These are phyloP conservation scores for Euzophera pinguis DNA, from an alignment of 2,888 invertebrate species.

Conservation along the genomic window DNA sequence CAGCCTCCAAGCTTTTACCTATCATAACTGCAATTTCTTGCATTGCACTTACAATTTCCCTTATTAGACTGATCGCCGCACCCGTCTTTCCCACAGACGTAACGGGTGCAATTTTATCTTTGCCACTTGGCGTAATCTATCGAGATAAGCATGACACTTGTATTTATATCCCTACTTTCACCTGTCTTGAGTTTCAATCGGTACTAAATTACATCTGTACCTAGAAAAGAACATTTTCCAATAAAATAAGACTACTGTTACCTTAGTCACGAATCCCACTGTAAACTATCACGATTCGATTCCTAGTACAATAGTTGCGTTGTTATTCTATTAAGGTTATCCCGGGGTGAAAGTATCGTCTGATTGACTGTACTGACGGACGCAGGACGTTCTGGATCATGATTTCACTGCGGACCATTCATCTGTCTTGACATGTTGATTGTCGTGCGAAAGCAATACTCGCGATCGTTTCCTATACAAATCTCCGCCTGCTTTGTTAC, in stretches of 20 bases:
- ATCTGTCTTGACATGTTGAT: constrained; percentile 61
- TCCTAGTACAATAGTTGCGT: constrained; percentile 62
- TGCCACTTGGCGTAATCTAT: constrained; percentile 30
- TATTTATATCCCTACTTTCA: constrained; percentile 53
- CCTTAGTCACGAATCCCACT: constrained; percentile 70
- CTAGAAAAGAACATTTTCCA: constrained; percentile 60
- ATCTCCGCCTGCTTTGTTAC: constrained; percentile 48
- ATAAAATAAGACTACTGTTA: constrained; percentile 65
- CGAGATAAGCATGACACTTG: constrained; percentile 20
- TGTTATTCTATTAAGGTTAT: constrained; percentile 68
- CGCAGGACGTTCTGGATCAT: constrained; percentile 62
- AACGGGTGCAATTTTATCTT: constrained; percentile 31
- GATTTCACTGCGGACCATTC: constrained; percentile 58
- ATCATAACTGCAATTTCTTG: constrained; percentile 47
- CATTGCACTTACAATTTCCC: constrained; percentile 42
- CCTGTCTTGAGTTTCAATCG: constrained; percentile 54
- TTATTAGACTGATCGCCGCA: constrained; percentile 24
- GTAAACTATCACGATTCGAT: constrained; percentile 69
- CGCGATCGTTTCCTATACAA: constrained; percentile 61
- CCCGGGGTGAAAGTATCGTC: constrained; percentile 68
- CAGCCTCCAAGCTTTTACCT: constrained; percentile 41
- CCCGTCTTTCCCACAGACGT: constrained; percentile 17
- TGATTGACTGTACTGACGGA: constrained; percentile 65
- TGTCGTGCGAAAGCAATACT: constrained; percentile 61
- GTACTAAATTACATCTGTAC: constrained; percentile 59